Conservation (phyloP, 2,797 vertebrate species). For the Sardinella longiceps region DNA sequence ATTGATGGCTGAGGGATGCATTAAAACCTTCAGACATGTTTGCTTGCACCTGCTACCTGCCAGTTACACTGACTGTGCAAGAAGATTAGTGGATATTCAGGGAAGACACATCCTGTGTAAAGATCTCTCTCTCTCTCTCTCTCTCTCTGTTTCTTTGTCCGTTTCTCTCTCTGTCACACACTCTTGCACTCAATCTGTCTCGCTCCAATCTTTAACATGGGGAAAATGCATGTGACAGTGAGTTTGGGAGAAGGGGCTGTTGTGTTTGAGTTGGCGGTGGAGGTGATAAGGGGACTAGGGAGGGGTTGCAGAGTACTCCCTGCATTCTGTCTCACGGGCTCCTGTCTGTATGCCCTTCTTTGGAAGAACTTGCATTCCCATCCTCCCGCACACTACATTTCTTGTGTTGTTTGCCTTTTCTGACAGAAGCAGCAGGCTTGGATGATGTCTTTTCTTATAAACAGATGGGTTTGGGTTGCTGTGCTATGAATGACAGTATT, state of each 20-base stretch:
- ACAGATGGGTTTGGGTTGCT: neutral
- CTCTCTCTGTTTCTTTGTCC: neutral
- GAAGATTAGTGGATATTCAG: constrained; percentile 2
- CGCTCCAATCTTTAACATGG: too few relatives aligned
- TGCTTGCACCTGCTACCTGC: constrained; percentile 60
- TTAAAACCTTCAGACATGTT: constrained; percentile 53
- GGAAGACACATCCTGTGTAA: neutral
- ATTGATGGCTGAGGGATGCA: neutral
- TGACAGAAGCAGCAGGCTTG: neutral
- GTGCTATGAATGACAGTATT: too few relatives aligned
- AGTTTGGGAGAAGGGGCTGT: neutral
- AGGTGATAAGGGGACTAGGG: neutral
- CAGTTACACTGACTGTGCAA: constrained; percentile 40
- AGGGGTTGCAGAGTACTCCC: neutral
- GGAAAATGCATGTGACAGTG: too few relatives aligned
- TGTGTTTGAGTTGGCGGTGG: neutral
- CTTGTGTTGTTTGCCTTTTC: neutral
- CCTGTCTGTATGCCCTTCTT: neutral
- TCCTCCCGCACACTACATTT: neutral
- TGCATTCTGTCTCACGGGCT: neutral
- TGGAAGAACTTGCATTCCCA: neutral
- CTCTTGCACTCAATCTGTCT: neutral
- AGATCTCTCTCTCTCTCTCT: neutral
- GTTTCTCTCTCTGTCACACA: neutral
- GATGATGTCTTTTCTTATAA: neutral